A percentile compares a stretch with the other conserved stretches of the same genome.
Conservation (phyloP, 2,888 invertebrate genomes). For the Thereva nobilitata region DNA sequence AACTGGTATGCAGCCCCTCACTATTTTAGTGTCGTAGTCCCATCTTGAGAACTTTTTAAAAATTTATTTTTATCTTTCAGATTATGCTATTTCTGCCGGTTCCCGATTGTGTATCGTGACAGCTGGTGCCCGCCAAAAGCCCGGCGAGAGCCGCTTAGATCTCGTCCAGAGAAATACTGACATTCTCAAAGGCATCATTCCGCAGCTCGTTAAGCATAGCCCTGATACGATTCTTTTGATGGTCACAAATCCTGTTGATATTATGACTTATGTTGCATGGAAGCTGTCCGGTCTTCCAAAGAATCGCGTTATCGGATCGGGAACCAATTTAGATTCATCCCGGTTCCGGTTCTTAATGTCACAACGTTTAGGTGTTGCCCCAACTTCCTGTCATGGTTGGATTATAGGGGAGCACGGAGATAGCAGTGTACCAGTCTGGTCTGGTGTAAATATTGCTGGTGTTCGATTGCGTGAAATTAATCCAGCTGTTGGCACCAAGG, state of each 20-base stretch:
- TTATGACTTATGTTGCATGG: slow-evolving; percentile 94
- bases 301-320: slow-evolving; percentile 87
- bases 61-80: slow-evolving; percentile 52
- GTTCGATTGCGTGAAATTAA: slow-evolving; percentile 80
- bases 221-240: slow-evolving; percentile 84
- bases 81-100: slow-evolving; percentile 76
- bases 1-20: slow-evolving; percentile 58
- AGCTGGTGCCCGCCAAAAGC: slow-evolving; percentile 87
- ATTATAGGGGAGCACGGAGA: slow-evolving; percentile 96
- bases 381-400: slow-evolving; percentile 87
- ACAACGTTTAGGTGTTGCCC: slow-evolving; percentile 77
- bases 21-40: neutral
- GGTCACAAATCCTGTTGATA: slow-evolving; percentile 92
- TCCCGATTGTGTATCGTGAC: slow-evolving; percentile 87
- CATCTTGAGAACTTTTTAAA: neutral
- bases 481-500: slow-evolving; percentile 70
- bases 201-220: slow-evolving; percentile 68
- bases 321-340: slow-evolving; percentile 91
- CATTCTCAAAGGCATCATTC: slow-evolving; percentile 84
- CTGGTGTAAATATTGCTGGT: slow-evolving; percentile 89
- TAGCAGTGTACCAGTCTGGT: slow-evolving; percentile 90
- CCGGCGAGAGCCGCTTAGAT: slow-evolving; percentile 84
- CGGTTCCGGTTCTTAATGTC: slow-evolving; percentile 87
- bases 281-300: slow-evolving; percentile 87
- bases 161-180: slow-evolving; percentile 90